These are phyloP conservation scores for Lydus trimaculatus DNA, from an alignment of 2,888 invertebrate genomes.

Conservation along the genomic window DNA sequence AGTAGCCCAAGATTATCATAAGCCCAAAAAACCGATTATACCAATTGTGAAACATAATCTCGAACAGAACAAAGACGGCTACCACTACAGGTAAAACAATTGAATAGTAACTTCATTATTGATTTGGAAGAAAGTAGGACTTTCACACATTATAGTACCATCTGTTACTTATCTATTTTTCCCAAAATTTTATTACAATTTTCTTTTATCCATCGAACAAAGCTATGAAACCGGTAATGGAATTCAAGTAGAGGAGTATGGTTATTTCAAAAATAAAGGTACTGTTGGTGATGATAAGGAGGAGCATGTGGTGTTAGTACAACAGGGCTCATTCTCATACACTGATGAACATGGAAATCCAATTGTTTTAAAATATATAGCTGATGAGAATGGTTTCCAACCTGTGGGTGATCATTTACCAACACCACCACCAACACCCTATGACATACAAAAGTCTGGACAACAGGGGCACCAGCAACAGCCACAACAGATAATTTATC, in stretches of 20 bases:
- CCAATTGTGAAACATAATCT: constrained; percentile 67
- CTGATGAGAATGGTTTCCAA: constrained; percentile 75
- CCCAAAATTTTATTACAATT: neutral
- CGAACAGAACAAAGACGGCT: constrained; percentile 67
- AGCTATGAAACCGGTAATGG: constrained; percentile 80
- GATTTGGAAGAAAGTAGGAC: constrained; percentile 13
- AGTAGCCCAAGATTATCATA: neutral
- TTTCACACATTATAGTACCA: constrained; percentile 24
- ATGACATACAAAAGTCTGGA: constrained; percentile 71
- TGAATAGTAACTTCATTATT: constrained; percentile 17
- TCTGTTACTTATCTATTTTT: constrained; percentile 17
- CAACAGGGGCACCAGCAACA: constrained; percentile 18
- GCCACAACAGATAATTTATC: constrained; percentile 13
- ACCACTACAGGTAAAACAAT: constrained; percentile 66
- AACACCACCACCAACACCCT: constrained; percentile 82
- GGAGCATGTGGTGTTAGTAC: constrained; percentile 68
- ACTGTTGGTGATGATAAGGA: constrained; percentile 65
- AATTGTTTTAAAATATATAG: constrained; percentile 70
- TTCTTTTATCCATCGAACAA: constrained; percentile 33
- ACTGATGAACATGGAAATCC: constrained; percentile 77
- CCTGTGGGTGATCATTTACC: constrained; percentile 75
- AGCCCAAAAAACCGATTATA: constrained; percentile 58
- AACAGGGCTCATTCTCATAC: constrained; percentile 74
- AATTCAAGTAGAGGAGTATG: constrained; percentile 74
- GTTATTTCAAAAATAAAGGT: constrained; percentile 71